Evolutionary conservation across 2,113 vertebrate genomes (phyloP), one percentile per base, ranked within the genome.

Genomic region (Campylomormyrus tamandua): DNA sequence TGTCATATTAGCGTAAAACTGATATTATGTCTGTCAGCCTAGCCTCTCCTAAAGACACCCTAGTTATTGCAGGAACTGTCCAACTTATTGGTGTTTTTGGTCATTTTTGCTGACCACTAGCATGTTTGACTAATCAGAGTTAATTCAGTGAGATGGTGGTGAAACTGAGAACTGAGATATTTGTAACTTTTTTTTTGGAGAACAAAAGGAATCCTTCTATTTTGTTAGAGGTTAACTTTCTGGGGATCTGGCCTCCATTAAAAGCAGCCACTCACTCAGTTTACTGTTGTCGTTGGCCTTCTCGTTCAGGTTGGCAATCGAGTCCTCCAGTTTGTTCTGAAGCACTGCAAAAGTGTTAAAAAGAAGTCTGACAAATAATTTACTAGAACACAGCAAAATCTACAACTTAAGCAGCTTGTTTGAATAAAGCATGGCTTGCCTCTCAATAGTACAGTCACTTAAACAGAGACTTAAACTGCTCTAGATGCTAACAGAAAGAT

Each of bases 221-320:
- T 66, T 66, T 31, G 13, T 66, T 27, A 66, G n/a, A 27, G 10
- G n/a, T 9, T 27, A 24, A n/a, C 19, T 9, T 62, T 27, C 7
- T 24, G 24, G 24, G 10, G 24, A 35, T 74, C 66, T 15, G 66
- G 11, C 66, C 66, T 35, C 66, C 66, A 35, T 24, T 13, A 27
- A 70, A 46, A 49, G 31, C n/a, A 42, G n/a, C 21, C 35, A 88
- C 66, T 90, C 70, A 90, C 89, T 31, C 39, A 87, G 27, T 85
- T 90, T 90, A 24, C 58, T 35, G 46, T 58, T 50, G 49, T 77
- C 62, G 24, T 89, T 49, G 24, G 1, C 13, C n/a, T 35, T 88
- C 17, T 74, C 86, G 9, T 90, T 50, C 85, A 90, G 31, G 19
- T 17, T 52, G 39, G 5, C 11, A 58, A 87, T 48, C 24, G 39